Percentiles rank a stretch among this genome's conserved stretches.
These are phyloP conservation scores for Prunella strophiata DNA, from an alignment of 2,797 vertebrate species.

Conservation along the genomic window DNA sequence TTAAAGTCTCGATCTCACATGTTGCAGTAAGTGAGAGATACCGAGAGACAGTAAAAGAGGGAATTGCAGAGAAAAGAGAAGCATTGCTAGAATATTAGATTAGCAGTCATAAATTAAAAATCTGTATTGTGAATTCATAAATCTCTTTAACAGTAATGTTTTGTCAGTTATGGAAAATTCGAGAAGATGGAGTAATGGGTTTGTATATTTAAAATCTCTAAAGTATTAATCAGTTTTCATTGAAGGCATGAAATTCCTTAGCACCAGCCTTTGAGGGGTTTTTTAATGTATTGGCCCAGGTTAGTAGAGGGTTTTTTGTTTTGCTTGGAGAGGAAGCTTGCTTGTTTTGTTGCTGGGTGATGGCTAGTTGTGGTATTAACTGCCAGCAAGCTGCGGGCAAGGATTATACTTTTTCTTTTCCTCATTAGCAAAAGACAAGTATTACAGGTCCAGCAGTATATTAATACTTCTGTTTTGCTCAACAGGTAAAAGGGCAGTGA, in stretches of 20 bases:
- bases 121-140: slow-evolving; percentile 31
- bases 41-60: background rate
- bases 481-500: background rate
- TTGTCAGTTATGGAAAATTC: slow-evolving; percentile 1
- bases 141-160: slow-evolving; percentile 29
- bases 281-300: slow-evolving; percentile 47
- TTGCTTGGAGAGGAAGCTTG: slow-evolving; percentile 63
- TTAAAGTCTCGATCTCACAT: background rate
- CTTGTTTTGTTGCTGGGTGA: slow-evolving; percentile 79
- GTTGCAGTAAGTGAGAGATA: slow-evolving; percentile 10
- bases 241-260: slow-evolving; percentile 39
- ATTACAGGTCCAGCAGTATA: slow-evolving; percentile 24
- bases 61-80: slow-evolving; percentile 15
- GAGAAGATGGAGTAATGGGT: background rate
- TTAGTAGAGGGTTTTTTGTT: slow-evolving; percentile 42
- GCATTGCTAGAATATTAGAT: slow-evolving; percentile 46
- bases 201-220: slow-evolving; percentile 24
- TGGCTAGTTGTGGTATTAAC: slow-evolving; percentile 77
- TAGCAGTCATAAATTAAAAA: slow-evolving; percentile 58
- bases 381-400: slow-evolving; percentile 72
- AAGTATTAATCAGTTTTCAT: slow-evolving; percentile 32
- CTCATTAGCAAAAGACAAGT: slow-evolving; percentile 60
- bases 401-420: slow-evolving; percentile 64
- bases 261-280: slow-evolving; percentile 39
- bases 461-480: slow-evolving; percentile 30